phyloP scores from a whole-genome alignment of 2,113 vertebrate species.

The Pygoscelis adeliae region DNA sequence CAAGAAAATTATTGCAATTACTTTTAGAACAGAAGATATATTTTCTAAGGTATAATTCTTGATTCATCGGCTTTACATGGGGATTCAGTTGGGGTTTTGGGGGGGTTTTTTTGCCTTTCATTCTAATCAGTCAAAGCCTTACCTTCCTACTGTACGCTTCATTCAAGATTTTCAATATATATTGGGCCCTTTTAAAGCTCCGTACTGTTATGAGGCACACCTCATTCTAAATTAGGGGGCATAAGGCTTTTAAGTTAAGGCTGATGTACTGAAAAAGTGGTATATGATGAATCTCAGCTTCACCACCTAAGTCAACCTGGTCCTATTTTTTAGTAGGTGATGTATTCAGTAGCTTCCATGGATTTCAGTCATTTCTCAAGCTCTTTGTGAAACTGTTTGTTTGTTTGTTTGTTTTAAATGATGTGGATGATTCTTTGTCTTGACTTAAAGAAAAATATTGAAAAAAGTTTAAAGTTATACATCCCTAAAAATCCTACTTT shows the following conservation, averaged over 20 bases:
- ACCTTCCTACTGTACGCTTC: background rate
- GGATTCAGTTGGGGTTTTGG: rapidly evolving
- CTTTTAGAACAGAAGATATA: background rate
- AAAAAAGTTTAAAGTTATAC: background rate
- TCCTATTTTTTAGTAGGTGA: background rate
- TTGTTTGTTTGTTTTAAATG: background rate
- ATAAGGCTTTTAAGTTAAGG: background rate
- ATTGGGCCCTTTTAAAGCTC: background rate
- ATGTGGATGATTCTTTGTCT: background rate
- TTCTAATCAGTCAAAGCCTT: background rate
- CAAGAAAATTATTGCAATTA: background rate
- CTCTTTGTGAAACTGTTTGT: background rate
- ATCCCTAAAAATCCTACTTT: background rate
- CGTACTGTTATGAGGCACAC: background rate
- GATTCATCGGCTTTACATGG: background rate
- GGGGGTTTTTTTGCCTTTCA: background rate
- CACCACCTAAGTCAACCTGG: background rate
- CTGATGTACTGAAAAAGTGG: background rate
- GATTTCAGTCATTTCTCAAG: background rate
- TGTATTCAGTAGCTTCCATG: background rate
- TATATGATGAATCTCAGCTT: background rate
- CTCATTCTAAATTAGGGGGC: background rate
- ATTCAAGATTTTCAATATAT: background rate
- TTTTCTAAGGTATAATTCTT: background rate
- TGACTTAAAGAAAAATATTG: background rate